Percentiles rank a stretch among this genome's conserved stretches.
These are phyloP conservation scores for Thalpophila matura DNA, from an alignment of 2,888 invertebrate genomes.

Conservation along the genomic window DNA sequence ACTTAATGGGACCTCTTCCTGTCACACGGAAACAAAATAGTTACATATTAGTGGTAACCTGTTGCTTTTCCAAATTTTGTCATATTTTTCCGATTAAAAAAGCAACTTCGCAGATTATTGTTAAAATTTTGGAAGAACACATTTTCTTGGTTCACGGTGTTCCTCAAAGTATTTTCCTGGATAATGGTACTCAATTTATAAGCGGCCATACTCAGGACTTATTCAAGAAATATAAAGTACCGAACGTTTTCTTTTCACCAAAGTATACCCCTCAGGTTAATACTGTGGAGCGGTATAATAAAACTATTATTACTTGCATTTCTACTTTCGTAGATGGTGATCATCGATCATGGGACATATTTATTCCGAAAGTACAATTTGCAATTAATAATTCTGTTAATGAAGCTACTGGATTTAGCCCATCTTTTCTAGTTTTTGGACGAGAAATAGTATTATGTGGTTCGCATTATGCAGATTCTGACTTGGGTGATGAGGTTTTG, in stretches of 20 bases:
- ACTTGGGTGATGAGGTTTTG: conserved; percentile 1
- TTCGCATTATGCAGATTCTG: neutral
- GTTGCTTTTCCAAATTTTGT: conserved; percentile 2
- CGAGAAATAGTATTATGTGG: conserved; percentile 2
- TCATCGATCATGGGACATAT: conserved; percentile 1
- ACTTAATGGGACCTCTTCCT: conserved; percentile 1
- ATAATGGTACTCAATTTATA: conserved; percentile 6
- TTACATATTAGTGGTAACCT: conserved; percentile 1
- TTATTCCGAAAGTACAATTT: conserved; percentile 1
- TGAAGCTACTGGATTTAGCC: conserved; percentile 1
- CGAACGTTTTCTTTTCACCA: neutral
- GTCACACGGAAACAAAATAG: neutral
- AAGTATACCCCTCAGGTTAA: conserved; percentile 2
- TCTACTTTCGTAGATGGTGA: conserved; percentile 1
- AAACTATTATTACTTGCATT: conserved; percentile 4
- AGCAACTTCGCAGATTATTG: conserved; percentile 1
- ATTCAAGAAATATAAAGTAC: no score
- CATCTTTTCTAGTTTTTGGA: neutral
- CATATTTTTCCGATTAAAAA: conserved; percentile 4
- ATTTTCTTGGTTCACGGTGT: conserved; percentile 2
- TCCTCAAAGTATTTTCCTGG: conserved; percentile 8
- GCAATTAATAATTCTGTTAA: conserved; percentile 3
- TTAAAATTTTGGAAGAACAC: conserved; percentile 1
- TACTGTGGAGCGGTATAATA: no score
- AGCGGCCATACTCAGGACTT: neutral